Evolutionary conservation across 2,113 vertebrate species (phyloP), one percentile per base, ranked within the genome.

Genomic region (Tetraodon nigroviridis): DNA sequence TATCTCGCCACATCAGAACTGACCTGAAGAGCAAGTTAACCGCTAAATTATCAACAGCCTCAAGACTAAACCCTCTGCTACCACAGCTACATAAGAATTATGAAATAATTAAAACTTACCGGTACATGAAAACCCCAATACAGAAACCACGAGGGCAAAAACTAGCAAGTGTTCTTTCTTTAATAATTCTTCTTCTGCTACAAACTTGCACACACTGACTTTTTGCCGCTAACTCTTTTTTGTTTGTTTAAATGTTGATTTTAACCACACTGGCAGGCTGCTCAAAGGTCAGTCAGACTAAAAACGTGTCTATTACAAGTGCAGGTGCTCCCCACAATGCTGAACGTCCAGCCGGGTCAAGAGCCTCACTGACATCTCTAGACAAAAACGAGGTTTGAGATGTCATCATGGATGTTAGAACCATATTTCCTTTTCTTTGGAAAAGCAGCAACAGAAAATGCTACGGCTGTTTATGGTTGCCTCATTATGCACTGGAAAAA

Each of bases 341-440:
- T 42, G 20, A 72, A 22, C 53, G 20, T 59, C 78, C 67, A 75
- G 81, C 65, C 55, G 18, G 81, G 86, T 88, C 84, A 84, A 87
- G 84, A 77, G 85, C 81, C 81, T 84, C 50, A 15, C 68, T 77
- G 78, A 86, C 73, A 86, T 71, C 67, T 58, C 7, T 27, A 59
- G 69, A 81, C 76, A 73, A 70, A 69, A 75, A 46, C 47, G 29
- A 32, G 4, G 6, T 16, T 14, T 10, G 4, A 61, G 60, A 86
- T 81, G 83, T 69, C 58, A 61, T 64, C 65, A 48, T n/a, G n/a
- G n/a, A 37, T 3, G 0, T 37, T 11, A 37, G 32, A 37, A 37
- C 7, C 10, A 11, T 37, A 37, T 12, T 37, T 8, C 12, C 12
- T 8, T 37, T 11, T 12, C 32, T 12, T 1, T 12, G 32, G 32